A percentile compares a stretch with the other conserved stretches of the same genome.
phyloP scores from a whole-genome alignment of 2,113 vertebrate species.

The Turdus rufiventris region DNA sequence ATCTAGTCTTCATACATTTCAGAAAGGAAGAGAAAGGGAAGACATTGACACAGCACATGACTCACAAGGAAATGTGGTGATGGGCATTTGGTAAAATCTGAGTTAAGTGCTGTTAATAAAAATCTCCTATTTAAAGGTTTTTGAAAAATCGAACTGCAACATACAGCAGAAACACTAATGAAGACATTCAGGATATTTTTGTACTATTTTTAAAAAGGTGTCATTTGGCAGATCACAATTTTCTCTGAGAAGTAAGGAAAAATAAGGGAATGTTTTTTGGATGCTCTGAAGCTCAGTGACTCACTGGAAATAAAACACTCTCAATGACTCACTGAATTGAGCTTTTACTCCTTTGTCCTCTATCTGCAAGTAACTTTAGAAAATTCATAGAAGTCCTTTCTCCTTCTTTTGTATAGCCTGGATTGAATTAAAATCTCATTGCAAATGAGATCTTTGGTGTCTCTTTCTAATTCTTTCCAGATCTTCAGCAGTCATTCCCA shows the following conservation, averaged over 20 bases:
- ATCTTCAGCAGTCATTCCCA: not conserved
- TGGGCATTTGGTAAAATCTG: not conserved
- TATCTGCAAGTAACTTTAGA: not conserved
- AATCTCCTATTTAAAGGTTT: not conserved
- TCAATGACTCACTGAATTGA: not conserved
- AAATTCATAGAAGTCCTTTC: not conserved
- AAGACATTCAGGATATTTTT: not conserved
- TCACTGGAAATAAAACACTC: not conserved
- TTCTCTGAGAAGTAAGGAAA: not conserved
- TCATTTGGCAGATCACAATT: not conserved
- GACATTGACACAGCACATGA: not conserved
- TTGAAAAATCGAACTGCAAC: not conserved
- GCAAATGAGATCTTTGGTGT: not conserved
- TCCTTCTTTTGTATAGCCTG: not conserved
- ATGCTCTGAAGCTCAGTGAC: not conserved
- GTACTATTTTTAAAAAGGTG: not conserved
- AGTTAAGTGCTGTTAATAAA: not conserved
- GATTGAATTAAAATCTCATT: slow-evolving; percentile 27
- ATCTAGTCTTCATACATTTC: not conserved
- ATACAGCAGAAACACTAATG: not conserved
- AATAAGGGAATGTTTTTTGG: not conserved
- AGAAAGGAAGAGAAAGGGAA: not conserved
- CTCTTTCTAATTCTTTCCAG: not conserved
- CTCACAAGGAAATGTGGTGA: not conserved
- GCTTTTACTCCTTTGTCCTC: not conserved